A percentile compares a stretch with the other conserved stretches of the same genome.
Conservation (phyloP, 2,113 vertebrate species). For the Onychorhynchus coronatus region DNA sequence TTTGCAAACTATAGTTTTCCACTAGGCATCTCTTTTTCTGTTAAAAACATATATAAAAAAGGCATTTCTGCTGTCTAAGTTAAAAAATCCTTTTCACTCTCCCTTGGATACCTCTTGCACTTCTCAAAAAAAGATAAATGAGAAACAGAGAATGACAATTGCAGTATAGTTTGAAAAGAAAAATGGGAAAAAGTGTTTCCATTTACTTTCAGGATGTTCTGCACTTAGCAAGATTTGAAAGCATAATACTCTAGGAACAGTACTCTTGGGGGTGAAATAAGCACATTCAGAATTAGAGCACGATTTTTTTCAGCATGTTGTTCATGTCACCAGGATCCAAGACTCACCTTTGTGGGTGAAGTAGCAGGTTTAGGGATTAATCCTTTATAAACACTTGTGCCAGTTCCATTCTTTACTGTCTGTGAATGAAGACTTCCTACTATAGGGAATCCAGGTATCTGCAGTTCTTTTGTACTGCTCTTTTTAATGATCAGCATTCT, state of each 20-base stretch:
- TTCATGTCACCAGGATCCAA: not conserved
- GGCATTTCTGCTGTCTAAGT: not conserved
- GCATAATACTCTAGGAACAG: not conserved
- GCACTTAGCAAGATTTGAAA: not conserved
- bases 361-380: not conserved
- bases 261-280: not conserved
- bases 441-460: constrained; percentile 71
- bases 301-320: not conserved
- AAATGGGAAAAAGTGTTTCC: not conserved
- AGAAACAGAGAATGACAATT: not conserved
- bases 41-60: not conserved
- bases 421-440: constrained; percentile 63
- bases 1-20: not conserved
- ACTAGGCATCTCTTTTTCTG: not conserved
- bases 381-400: constrained; percentile 60
- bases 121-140: not conserved
- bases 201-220: not conserved
- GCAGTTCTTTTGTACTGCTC: constrained; percentile 75
- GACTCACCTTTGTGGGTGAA: not conserved
- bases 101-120: not conserved
- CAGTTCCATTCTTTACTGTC: constrained; percentile 70
- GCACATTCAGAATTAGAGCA: not conserved
- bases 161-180: not conserved
- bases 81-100: not conserved
- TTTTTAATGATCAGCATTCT: constrained; percentile 81